These are phyloP conservation scores for Psittacula cyanocephala DNA, from an alignment of 2,113 vertebrate species.

Conservation along the genomic window DNA sequence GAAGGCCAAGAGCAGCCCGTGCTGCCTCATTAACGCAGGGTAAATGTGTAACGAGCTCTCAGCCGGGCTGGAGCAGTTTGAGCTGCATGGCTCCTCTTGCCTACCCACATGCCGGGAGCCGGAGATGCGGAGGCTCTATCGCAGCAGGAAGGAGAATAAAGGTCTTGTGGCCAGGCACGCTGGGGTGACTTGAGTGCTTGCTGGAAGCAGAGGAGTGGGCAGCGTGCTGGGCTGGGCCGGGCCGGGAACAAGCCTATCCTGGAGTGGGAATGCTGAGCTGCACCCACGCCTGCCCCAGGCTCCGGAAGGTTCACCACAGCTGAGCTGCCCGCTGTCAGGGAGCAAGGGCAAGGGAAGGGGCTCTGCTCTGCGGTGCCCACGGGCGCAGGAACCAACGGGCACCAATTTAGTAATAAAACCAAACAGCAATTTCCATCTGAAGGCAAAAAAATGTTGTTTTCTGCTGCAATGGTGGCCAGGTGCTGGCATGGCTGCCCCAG, in stretches of 20 bases:
- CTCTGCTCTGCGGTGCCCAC: background rate
- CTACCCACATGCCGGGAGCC: background rate
- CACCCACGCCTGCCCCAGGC: background rate
- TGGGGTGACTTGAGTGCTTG: background rate
- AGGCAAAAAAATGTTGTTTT: background rate
- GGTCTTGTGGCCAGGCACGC: accelerated
- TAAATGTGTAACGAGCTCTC: constrained; percentile 30
- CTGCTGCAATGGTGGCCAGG: background rate
- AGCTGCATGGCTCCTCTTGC: background rate
- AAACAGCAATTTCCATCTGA: background rate
- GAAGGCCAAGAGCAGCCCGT: background rate
- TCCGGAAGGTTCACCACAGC: background rate
- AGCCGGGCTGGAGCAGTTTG: background rate
- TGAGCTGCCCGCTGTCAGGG: background rate
- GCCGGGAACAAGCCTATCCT: background rate
- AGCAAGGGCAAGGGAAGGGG: background rate
- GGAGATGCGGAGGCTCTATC: background rate
- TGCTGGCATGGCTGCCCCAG: background rate
- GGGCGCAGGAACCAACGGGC: background rate
- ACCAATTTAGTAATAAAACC: background rate
- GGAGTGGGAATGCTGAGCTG: background rate
- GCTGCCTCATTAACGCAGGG: background rate
- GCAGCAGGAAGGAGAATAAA: background rate
- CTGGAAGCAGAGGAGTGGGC: background rate
- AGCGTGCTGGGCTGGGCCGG: background rate